A percentile compares a stretch with the other conserved stretches of the same genome.
phyloP scores from a whole-genome alignment of 2,797 vertebrate genomes.

The Acanthurus tractus region DNA sequence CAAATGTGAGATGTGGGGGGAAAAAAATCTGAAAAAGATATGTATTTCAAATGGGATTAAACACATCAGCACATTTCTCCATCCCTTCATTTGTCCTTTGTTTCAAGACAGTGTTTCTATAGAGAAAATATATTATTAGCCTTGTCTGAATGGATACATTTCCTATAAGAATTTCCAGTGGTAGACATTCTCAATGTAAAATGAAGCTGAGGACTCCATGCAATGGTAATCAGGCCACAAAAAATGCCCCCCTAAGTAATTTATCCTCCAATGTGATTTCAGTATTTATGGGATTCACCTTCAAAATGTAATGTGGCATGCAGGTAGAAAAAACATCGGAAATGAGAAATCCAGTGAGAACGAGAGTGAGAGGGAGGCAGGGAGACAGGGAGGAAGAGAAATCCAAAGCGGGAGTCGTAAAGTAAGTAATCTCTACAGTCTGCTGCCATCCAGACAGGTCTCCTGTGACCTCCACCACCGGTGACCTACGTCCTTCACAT shows the following conservation, averaged over 20 bases:
- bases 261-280: constrained; percentile 85
- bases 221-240: constrained; percentile 72
- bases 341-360: constrained; percentile 76
- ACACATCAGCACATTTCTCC: constrained; percentile 75
- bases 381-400: constrained; percentile 52
- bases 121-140: constrained; percentile 47
- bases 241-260: constrained; percentile 76
- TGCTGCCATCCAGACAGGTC: constrained; percentile 74
- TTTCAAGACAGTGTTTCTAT: constrained; percentile 68
- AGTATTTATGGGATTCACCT: constrained; percentile 88
- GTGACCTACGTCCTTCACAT: constrained; percentile 72
- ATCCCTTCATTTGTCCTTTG: constrained; percentile 76
- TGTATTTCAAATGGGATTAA: constrained; percentile 80
- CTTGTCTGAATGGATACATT: constrained; percentile 53
- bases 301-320: constrained; percentile 88
- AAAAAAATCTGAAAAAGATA: constrained; percentile 75
- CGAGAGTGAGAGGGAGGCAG: constrained; percentile 32
- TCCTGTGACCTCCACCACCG: constrained; percentile 73
- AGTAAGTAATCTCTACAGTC: constrained; percentile 79
- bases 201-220: constrained; percentile 64
- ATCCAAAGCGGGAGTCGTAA: constrained; percentile 78
- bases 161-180: constrained; percentile 50
- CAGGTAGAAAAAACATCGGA: constrained; percentile 75
- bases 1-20: constrained; percentile 53
- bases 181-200: constrained; percentile 57